phyloP scores from a whole-genome alignment of 2,888 invertebrate genomes.

The Ariolimax columbianus region DNA sequence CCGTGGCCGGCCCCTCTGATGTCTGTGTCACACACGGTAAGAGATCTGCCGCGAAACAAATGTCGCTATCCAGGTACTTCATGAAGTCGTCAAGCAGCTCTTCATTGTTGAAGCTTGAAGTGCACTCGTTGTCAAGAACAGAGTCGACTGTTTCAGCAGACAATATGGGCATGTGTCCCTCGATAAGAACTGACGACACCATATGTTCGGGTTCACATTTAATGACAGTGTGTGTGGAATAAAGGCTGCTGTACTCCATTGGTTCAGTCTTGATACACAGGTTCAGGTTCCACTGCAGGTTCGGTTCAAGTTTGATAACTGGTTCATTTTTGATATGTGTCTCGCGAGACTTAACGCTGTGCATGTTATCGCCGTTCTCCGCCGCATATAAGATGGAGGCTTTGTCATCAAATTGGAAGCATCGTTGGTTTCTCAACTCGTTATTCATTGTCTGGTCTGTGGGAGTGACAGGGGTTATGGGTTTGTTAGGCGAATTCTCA shows the following conservation, averaged over 20 bases:
- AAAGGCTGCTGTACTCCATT: constrained; percentile 1
- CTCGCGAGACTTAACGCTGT: neutral
- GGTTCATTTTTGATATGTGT: constrained; percentile 7
- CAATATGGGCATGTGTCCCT: constrained; percentile 20
- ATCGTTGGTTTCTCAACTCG: constrained; percentile 1
- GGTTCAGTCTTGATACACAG: constrained; percentile 39
- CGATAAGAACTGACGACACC: neutral
- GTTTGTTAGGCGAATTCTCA: constrained; percentile 42
- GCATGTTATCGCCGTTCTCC: constrained; percentile 29
- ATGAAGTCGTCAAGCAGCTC: constrained; percentile 39
- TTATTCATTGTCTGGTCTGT: constrained; percentile 10
- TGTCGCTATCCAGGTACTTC: constrained; percentile 25
- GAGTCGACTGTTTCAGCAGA: constrained; percentile 16
- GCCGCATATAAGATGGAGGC: neutral
- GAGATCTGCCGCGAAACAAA: neutral
- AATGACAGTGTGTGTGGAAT: constrained; percentile 2
- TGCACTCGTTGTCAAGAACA: constrained; percentile 15
- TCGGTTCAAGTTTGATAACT: constrained; percentile 7
- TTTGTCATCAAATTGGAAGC: constrained; percentile 34
- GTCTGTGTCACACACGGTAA: constrained; percentile 10
- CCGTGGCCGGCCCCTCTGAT: constrained; percentile 38
- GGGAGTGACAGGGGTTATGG: constrained; percentile 39
- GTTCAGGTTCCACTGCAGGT: constrained; percentile 5
- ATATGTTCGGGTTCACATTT: constrained; percentile 30
- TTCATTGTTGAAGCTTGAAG: constrained; percentile 13